A percentile compares a stretch with the other conserved stretches of the same genome.
Conservation (phyloP, 2,113 vertebrate species). For the Pseudorasbora parva region DNA sequence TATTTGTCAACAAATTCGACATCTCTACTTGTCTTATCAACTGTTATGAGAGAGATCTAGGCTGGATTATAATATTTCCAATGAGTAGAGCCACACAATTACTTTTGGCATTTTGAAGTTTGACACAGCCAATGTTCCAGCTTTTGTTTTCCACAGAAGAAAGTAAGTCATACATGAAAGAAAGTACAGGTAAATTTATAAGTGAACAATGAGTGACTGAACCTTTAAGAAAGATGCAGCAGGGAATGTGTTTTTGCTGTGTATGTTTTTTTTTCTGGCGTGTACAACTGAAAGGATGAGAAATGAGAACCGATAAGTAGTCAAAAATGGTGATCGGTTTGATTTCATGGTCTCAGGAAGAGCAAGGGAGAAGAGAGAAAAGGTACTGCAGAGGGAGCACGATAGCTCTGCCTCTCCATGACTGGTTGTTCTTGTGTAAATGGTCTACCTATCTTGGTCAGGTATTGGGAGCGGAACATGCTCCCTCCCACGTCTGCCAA, state of each 20-base stretch:
- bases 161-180: neutral
- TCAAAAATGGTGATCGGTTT: neutral
- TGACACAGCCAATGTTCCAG: neutral
- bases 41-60: neutral
- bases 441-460: constrained; percentile 26
- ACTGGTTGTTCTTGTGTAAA: constrained; percentile 20
- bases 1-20: neutral
- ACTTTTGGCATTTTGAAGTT: neutral
- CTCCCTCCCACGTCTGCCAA: constrained; percentile 33
- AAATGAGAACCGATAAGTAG: neutral
- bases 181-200: neutral
- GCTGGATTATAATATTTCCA: neutral
- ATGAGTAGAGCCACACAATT: neutral
- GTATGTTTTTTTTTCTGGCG: neutral
- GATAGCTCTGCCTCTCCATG: constrained; percentile 24
- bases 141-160: neutral
- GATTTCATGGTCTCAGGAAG: neutral
- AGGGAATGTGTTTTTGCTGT: neutral
- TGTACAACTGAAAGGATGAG: neutral
- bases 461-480: constrained; percentile 40
- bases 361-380: constrained; percentile 15
- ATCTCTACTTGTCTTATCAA: neutral
- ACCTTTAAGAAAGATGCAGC: neutral
- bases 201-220: neutral
- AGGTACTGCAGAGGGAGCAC: constrained; percentile 1